Evolutionary conservation across 2,113 vertebrate species (phyloP).

Genomic region (Hymenochirus boettgeri): DNA sequence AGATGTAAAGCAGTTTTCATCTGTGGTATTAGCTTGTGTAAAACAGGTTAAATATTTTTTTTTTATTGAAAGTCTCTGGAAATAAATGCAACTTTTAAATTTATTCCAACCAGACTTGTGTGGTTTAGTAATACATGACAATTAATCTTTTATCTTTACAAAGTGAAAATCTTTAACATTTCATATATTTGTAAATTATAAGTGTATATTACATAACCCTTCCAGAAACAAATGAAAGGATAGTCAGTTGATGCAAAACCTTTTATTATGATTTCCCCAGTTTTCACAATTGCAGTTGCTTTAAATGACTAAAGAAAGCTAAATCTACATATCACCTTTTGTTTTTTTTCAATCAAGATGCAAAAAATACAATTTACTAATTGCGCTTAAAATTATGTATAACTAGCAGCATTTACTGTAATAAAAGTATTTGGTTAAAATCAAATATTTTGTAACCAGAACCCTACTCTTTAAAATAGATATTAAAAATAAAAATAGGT

Average conservation of each 20-base stretch:
- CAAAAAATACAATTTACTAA: not conserved
- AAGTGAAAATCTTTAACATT: too few relatives aligned
- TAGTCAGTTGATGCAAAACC: slow-evolving; percentile 19
- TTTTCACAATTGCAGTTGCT: not conserved
- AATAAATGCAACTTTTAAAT: too few relatives aligned
- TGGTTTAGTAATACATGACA: too few relatives aligned
- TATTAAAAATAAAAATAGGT: not conserved
- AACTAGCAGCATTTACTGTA: slow-evolving; percentile 16
- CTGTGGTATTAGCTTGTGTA: too few relatives aligned
- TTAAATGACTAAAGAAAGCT: not conserved
- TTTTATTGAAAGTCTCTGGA: too few relatives aligned
- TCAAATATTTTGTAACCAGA: slow-evolving; percentile 15
- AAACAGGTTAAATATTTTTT: too few relatives aligned
- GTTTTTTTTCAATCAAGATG: not conserved
- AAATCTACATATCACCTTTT: not conserved
- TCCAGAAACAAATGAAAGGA: not conserved
- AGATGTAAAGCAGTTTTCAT: too few relatives aligned
- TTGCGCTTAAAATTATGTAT: not conserved
- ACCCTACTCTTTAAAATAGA: not conserved
- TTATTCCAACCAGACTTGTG: too few relatives aligned
- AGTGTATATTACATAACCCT: too few relatives aligned
- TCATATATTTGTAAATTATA: too few relatives aligned
- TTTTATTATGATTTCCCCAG: slow-evolving; percentile 4
- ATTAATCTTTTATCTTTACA: too few relatives aligned
- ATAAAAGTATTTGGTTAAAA: not conserved